phyloP scores from a whole-genome alignment of 2,113 vertebrate species.

The Bolborhynchus lineola region DNA sequence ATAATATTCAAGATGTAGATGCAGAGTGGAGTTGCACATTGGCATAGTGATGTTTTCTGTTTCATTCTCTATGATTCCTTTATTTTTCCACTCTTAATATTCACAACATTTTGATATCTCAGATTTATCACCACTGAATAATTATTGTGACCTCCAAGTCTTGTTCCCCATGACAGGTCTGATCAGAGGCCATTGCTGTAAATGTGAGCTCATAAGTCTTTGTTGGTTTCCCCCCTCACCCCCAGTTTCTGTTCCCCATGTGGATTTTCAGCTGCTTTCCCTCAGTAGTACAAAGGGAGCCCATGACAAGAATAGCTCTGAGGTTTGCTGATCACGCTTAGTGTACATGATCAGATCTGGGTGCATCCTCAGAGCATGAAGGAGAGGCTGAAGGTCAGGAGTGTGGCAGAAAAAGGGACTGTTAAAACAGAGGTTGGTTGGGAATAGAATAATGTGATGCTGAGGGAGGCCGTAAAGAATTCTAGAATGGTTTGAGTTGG shows the following conservation, averaged over 20 bases:
- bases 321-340: not conserved
- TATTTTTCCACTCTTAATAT: not conserved
- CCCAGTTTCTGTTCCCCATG: not conserved
- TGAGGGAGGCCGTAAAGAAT: not conserved
- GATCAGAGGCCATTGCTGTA: not conserved
- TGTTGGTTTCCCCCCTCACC: not conserved
- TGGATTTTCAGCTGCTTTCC: not conserved
- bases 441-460: not conserved
- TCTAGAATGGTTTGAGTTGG: not conserved
- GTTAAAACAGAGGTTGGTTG: not conserved
- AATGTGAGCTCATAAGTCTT: not conserved
- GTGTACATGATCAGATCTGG: not conserved
- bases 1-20: not conserved
- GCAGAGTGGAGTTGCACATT: not conserved
- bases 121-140: not conserved
- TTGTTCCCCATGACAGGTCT: not conserved
- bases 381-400: conserved; percentile 30
- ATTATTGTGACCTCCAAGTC: not conserved
- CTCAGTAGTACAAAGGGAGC: not conserved
- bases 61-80: not conserved
- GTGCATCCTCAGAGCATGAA: not conserved
- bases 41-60: not conserved
- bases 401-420: not conserved
- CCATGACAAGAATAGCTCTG: not conserved
- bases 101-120: not conserved